Base-by-base conservation (phyloP, 2,797 vertebrate species). In the Eospalax fontanierii region DNA sequence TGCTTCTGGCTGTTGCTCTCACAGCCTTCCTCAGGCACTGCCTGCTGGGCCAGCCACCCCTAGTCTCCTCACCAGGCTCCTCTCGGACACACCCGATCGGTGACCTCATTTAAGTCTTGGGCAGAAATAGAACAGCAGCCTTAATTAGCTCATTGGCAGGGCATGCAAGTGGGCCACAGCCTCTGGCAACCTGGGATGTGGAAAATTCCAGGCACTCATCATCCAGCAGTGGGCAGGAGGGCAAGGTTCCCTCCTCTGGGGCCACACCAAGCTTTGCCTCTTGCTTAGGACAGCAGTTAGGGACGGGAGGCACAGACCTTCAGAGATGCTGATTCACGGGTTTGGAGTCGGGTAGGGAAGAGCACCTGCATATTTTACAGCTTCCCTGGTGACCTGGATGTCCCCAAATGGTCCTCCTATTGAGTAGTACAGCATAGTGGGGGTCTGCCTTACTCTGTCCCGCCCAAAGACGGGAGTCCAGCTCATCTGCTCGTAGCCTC, bases 61-160 rank as follows among this genome's bases (percentile, higher is more conserved):
- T 40, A 65, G 84, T 40, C 12, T 85, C 79, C 66, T 63, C 11
- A 18, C 79, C 35, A 91, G 87, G 82, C 57, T 90, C 73, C 4
- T 59, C 10, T n/a, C n/a, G 22, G 73, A 74, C 35, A 76, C 70
- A 30, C 50, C 8, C 12, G 50, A 22, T 0, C 18, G 71, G 57
- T 88, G 95, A 86, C 84, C 97, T 95, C 93, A 8, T 96, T 96
- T 35, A 70, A 63, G 87, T 28, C 50, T 1, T 19, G 70, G 83
- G 85, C 88, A 94, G 90, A 96, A 94, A 88, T 83, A 95, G 94
- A 65, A 40, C 16, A 24, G 84, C 63, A 24, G 61, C 0, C 1
- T 66, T 78, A 74, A 57, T 76, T 38, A 96, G 94, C 71, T n/a
- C 50, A 0, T 6, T n/a, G 66, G 71, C 89, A 11, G 0, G 81